These are phyloP conservation scores for Malaclemys terrapin DNA, from an alignment of 2,113 vertebrate genomes.

Conservation along the genomic window DNA sequence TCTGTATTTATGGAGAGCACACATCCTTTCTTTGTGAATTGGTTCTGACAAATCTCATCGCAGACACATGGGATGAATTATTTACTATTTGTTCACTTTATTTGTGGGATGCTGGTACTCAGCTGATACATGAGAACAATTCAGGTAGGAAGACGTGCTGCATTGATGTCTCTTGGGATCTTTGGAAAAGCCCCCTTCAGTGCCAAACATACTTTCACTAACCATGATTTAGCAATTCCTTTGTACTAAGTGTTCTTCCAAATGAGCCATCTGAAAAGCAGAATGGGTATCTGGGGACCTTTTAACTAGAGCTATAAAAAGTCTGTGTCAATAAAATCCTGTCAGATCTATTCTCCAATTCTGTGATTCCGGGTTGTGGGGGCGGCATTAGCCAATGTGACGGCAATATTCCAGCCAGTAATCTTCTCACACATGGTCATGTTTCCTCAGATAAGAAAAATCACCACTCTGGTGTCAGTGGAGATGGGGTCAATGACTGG, in stretches of 20 bases:
- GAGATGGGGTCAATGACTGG: constrained; percentile 53
- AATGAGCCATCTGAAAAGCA: constrained; percentile 49
- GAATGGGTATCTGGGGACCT: constrained; percentile 69
- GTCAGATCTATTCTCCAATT: constrained; percentile 65
- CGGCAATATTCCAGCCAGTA: constrained; percentile 60
- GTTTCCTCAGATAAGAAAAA: constrained; percentile 77
- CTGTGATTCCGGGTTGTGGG: constrained; percentile 49
- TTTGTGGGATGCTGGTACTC: not conserved
- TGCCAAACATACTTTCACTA: constrained; percentile 54
- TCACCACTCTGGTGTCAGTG: constrained; percentile 37
- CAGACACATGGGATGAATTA: not conserved
- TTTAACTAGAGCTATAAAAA: constrained; percentile 75
- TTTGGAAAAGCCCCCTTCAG: constrained; percentile 38
- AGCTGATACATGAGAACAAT: not conserved
- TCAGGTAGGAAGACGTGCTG: not conserved
- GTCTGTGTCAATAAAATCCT: constrained; percentile 72
- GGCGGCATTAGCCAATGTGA: constrained; percentile 61
- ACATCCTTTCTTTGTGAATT: not conserved
- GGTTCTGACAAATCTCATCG: not conserved
- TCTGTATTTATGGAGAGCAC: not conserved
- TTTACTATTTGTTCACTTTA: not conserved
- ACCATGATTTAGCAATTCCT: constrained; percentile 35
- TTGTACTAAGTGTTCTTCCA: constrained; percentile 51
- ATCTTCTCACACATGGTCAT: constrained; percentile 73
- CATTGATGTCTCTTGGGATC: not conserved